Base-by-base conservation (phyloP, 2,113 vertebrate species). In the Cheilinus undulatus region DNA sequence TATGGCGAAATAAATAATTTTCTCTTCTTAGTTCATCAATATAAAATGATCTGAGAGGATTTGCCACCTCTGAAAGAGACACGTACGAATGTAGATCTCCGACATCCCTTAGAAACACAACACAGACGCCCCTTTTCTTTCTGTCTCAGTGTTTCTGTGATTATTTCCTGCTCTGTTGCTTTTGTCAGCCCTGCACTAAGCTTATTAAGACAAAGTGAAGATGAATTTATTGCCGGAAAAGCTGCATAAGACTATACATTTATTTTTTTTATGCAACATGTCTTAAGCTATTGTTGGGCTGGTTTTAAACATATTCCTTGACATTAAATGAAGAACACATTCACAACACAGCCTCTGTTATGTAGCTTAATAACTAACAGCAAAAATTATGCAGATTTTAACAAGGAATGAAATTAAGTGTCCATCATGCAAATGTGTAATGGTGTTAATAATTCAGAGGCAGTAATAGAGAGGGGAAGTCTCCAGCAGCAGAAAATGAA, bases 181-280 rank as follows among this genome's bases (percentile, higher is more conserved):
- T 73, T 73, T 68, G 70, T 79, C 54, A 24, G 46, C 74, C 50
- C 27, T 49, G 58, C 0, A 0, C 45, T 54, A 15, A 64, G 46
- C 24, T 74, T 76, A 70, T 85, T 88, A 78, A 80, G 59, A 68
- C 57, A 73, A 75, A 80, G 68, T 67, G 62, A 82, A 76, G 62
- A 75, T 53, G 38, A 77, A 82, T 72, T 71, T 28, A 56, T 69
- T 52, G 70, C 27, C 46, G 34, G 67, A 49, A 83, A 76, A 78
- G 76, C 26, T 20, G 27, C 45, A 64, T 43, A 42, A 2, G 2
- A 36, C 61, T 15, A 48, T 75, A 78, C 40, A 63, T 77, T 84
- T 57, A 17, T 14, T 82, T 46, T 60, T 57, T 65, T 34, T 69
- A 51, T 65, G 23, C 36, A 32, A 14, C 69, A 42, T 48, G 51